Conservation (phyloP, 1,140 invertebrate species). For the Parapsyche elsis region DNA sequence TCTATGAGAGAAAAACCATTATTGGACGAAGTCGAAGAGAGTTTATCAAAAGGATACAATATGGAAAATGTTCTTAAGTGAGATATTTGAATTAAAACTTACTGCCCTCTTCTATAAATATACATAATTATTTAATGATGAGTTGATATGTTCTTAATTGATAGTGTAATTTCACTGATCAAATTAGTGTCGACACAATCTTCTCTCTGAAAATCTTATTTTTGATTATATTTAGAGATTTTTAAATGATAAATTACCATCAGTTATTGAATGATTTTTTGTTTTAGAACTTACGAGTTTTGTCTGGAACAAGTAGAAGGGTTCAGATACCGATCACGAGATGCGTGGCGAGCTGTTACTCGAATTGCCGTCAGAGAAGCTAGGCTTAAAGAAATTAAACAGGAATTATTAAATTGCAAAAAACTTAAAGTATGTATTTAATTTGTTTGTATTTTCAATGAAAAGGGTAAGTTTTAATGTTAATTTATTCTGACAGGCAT, state of each 20-base stretch:
- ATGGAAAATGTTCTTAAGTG: slow-evolving; percentile 67
- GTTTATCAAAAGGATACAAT: slow-evolving; percentile 74
- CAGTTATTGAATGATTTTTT: not conserved
- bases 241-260: not conserved
- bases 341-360: slow-evolving; percentile 95
- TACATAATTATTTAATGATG: slow-evolving; percentile 49
- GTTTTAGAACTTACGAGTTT: slow-evolving; percentile 89
- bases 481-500: slow-evolving; percentile 70
- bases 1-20: slow-evolving; percentile 82
- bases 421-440: slow-evolving; percentile 82
- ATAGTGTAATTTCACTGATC: slow-evolving; percentile 51
- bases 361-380: slow-evolving; percentile 92
- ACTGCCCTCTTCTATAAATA: not conserved
- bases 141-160: slow-evolving; percentile 44
- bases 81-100: slow-evolving; percentile 54
- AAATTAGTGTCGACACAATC: slow-evolving; percentile 54
- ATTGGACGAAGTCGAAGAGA: slow-evolving; percentile 81
- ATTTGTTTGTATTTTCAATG: slow-evolving; percentile 29
- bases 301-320: slow-evolving; percentile 95
- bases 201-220: slow-evolving; percentile 53
- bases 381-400: slow-evolving; percentile 94
- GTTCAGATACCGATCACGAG: slow-evolving; percentile 92
- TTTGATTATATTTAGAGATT: not conserved
- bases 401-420: slow-evolving; percentile 92
- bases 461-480: not conserved